Conservation (phyloP, 2,888 invertebrate genomes). For the Andrena dorsata region DNA sequence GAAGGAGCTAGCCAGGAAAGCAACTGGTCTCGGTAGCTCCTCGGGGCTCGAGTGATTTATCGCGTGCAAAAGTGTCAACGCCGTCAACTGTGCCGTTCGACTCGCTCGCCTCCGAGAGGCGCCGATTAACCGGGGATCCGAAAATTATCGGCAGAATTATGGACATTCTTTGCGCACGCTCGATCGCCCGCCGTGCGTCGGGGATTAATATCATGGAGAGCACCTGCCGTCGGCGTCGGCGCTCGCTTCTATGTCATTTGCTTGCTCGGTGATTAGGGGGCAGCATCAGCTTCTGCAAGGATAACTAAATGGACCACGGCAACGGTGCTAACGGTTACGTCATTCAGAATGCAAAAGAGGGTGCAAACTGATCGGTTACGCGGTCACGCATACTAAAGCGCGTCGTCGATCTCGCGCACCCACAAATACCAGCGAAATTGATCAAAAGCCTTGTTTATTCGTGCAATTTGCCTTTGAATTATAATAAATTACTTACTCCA, state of each 20-base stretch:
- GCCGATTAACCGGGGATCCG: slow-evolving; percentile 1
- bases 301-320: slow-evolving; percentile 16
- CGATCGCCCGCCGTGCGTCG: slow-evolving; percentile 2
- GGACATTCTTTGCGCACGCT: slow-evolving; percentile 19
- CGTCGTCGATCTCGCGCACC: too few relatives aligned
- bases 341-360: slow-evolving; percentile 11
- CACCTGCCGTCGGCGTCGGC: slow-evolving; percentile 47
- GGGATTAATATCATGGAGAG: slow-evolving; percentile 32
- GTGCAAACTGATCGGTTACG: too few relatives aligned
- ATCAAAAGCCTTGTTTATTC: too few relatives aligned
- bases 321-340: slow-evolving; percentile 10
- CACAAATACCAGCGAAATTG: too few relatives aligned
- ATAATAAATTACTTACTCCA: too few relatives aligned
- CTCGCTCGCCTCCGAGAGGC: slow-evolving; percentile 11
- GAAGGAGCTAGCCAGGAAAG: slow-evolving; percentile 16
- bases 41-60: slow-evolving; percentile 40
- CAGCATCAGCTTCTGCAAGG: slow-evolving; percentile 16
- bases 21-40: slow-evolving; percentile 41
- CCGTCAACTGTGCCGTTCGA: slow-evolving; percentile 36
- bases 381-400: too few relatives aligned
- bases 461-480: too few relatives aligned
- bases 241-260: slow-evolving; percentile 26
- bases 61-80: slow-evolving; percentile 48
- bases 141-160: slow-evolving; percentile 26
- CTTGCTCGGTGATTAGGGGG: slow-evolving; percentile 36